Evolutionary conservation across 2,113 vertebrate species (phyloP).

Genomic region (Colaptes auratus): DNA sequence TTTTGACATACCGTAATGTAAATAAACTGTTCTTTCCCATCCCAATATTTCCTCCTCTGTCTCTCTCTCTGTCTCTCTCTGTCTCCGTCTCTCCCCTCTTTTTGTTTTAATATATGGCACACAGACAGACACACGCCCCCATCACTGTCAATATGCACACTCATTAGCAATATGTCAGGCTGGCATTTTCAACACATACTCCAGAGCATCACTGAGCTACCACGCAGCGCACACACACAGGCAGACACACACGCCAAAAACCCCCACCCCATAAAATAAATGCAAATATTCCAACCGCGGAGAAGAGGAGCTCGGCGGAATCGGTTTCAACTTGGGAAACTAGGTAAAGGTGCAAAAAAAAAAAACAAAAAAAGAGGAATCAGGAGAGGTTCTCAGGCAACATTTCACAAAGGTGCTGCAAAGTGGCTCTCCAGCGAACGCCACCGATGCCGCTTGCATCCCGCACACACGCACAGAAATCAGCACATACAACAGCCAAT

Average conservation of each 20-base stretch:
- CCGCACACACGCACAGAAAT: neutral
- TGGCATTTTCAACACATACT: constrained; percentile 73
- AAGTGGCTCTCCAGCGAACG: neutral
- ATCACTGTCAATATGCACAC: constrained; percentile 74
- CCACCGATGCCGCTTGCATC: neutral
- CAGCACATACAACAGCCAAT: neutral
- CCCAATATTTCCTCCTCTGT: constrained; percentile 59
- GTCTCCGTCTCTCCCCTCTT: constrained; percentile 54
- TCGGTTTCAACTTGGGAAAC: constrained; percentile 29
- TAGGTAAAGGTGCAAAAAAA: neutral
- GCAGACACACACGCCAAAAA: neutral
- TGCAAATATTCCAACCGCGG: neutral
- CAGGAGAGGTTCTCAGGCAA: neutral
- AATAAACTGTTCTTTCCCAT: constrained; percentile 72
- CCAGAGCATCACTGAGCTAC: constrained; percentile 61
- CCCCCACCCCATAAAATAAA: too few species aligned
- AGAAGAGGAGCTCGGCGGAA: neutral
- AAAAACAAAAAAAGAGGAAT: neutral
- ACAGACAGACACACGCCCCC: constrained; percentile 52
- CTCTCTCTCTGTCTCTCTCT: constrained; percentile 58
- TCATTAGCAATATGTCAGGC: constrained; percentile 76
- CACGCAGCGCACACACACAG: constrained; percentile 6
- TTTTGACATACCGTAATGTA: constrained; percentile 72
- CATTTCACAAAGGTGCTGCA: neutral
- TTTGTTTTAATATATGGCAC: constrained; percentile 64